Evolutionary conservation across 2,797 vertebrate species (phyloP).

Genomic region (Sebastes melanostomus): DNA sequence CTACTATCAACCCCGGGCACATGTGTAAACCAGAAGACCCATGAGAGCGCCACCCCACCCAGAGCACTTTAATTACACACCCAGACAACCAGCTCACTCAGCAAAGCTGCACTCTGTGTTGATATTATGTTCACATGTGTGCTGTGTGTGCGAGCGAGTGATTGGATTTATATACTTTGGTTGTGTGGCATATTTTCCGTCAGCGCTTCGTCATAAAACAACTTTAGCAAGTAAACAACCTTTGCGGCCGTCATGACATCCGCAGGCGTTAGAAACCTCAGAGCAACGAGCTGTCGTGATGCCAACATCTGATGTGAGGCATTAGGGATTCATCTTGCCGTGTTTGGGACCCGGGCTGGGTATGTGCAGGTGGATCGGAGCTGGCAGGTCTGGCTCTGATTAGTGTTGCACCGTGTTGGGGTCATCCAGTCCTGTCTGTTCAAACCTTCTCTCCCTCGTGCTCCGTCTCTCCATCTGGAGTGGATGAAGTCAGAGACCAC

Average conservation of each 20-base stretch:
- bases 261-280: not conserved
- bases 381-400: conserved; percentile 84
- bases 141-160: not conserved
- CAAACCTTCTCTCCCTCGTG: conserved; percentile 49
- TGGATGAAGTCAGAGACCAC: conserved; percentile 92
- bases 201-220: conserved; percentile 30
- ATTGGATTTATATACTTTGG: conserved; percentile 32
- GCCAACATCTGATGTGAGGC: conserved; percentile 60
- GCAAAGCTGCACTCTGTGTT: conserved; percentile 58
- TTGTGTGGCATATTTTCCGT: conserved; percentile 43
- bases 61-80: conserved; percentile 76
- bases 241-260: conserved; percentile 10
- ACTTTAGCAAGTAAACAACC: conserved; percentile 28
- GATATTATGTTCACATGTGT: conserved; percentile 36
- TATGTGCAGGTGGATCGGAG: conserved; percentile 60
- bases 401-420: conserved; percentile 77
- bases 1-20: conserved; percentile 75
- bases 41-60: conserved; percentile 73
- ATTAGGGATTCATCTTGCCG: conserved; percentile 71
- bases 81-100: conserved; percentile 76
- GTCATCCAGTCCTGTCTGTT: conserved; percentile 54
- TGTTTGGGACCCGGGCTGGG: conserved; percentile 64
- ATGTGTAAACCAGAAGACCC: conserved; percentile 78
- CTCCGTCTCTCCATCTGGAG: conserved; percentile 87
- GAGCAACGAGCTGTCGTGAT: conserved; percentile 26